A percentile compares a stretch with the other conserved stretches of the same genome.
Conservation (phyloP, 2,113 vertebrate genomes). For the Tamias sibiricus region DNA sequence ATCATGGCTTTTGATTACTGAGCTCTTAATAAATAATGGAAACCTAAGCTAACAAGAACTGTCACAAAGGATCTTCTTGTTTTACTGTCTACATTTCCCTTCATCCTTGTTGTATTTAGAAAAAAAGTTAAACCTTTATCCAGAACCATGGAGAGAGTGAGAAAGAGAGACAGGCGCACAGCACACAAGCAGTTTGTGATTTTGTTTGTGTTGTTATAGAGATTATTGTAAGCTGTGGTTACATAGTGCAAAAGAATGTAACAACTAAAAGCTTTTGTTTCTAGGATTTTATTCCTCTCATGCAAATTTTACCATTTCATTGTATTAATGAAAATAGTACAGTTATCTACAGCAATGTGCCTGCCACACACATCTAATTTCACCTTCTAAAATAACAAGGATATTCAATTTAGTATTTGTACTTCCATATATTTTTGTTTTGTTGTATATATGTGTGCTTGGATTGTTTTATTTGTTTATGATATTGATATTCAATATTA, state of each 20-base stretch:
- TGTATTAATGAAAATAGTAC: neutral
- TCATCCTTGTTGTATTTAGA: neutral
- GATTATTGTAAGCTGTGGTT: neutral
- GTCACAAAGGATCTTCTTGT: neutral
- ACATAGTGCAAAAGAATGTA: neutral
- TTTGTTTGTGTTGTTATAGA: neutral
- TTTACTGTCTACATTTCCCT: neutral
- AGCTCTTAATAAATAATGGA: neutral
- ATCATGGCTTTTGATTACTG: neutral
- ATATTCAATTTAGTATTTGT: neutral
- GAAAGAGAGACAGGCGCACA: too few species aligned
- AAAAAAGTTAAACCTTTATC: neutral
- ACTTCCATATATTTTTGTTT: neutral
- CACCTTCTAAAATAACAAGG: neutral
- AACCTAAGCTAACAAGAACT: neutral
- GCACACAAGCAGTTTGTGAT: too few species aligned
- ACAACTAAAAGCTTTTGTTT: neutral
- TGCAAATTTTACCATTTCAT: neutral
- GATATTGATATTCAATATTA: neutral
- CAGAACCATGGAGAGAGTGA: neutral
- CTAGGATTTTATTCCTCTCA: neutral
- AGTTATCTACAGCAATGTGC: neutral
- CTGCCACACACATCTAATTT: neutral
- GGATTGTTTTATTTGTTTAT: neutral
- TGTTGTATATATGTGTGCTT: neutral